These are phyloP conservation scores for Eilema griseolum DNA, from an alignment of 2,888 invertebrate genomes.

Conservation along the genomic window DNA sequence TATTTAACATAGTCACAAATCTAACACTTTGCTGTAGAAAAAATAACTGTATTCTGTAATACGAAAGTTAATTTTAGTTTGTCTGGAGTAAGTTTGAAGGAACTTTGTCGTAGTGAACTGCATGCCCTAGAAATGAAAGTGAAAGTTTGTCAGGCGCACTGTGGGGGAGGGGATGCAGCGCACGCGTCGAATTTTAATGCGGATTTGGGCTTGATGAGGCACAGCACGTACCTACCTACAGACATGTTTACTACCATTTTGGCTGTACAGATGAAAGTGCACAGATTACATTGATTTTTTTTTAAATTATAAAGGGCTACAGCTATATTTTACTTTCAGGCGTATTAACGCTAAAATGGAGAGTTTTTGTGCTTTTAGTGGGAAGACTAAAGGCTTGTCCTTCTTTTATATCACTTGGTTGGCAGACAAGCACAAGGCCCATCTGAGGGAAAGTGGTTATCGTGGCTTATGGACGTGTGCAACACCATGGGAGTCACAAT, in stretches of 20 bases:
- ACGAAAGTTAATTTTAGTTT: conserved; percentile 44
- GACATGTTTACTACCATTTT: conserved; percentile 59
- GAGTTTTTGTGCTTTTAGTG: no score
- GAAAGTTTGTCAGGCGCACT: conserved; percentile 76
- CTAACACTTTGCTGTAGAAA: conserved; percentile 25
- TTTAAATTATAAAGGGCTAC: not conserved
- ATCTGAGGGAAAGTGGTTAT: no score
- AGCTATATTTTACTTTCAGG: not conserved
- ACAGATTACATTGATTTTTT: conserved; percentile 37
- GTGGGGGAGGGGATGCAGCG: conserved; percentile 62
- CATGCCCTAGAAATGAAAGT: conserved; percentile 85
- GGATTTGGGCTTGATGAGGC: conserved; percentile 81
- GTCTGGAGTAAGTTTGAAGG: conserved; percentile 9
- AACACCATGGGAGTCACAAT: no score
- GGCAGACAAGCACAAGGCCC: no score
- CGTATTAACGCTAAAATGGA: no score
- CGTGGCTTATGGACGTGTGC: no score
- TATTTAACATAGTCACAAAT: conserved; percentile 62
- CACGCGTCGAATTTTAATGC: conserved; percentile 78
- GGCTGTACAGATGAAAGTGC: conserved; percentile 65
- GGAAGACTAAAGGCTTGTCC: no score
- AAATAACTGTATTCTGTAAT: not conserved
- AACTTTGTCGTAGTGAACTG: conserved; percentile 57
- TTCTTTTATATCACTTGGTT: no score
- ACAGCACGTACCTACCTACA: conserved; percentile 58